A percentile compares a stretch with the other conserved stretches of the same genome.
phyloP scores from a whole-genome alignment of 1,140 invertebrate genomes.

The Platorchestia sp. region DNA sequence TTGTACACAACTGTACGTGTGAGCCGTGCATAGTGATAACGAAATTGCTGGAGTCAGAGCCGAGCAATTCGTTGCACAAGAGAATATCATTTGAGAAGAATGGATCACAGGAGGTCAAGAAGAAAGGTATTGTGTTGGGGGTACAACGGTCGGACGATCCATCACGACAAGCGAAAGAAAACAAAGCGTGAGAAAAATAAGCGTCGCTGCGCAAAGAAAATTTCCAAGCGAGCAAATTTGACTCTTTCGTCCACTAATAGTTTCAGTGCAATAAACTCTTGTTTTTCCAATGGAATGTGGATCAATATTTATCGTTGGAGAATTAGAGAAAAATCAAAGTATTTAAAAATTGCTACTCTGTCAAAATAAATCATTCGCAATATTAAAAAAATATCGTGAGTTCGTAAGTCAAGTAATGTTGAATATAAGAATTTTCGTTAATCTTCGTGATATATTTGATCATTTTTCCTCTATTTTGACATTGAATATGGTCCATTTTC shows the following conservation, averaged over 20 bases:
- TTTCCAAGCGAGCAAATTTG: background rate
- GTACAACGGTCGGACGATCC: background rate
- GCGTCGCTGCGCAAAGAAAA: background rate
- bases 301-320: background rate
- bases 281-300: background rate
- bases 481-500: background rate
- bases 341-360: background rate
- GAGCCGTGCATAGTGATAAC: background rate
- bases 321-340: background rate
- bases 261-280: background rate
- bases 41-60: background rate
- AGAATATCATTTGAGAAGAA: background rate
- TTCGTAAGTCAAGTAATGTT: no score
- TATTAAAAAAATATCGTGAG: no score
- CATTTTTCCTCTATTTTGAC: background rate
- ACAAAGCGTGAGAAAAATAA: constrained; percentile 41
- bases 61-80: background rate
- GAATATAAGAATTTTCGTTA: no score
- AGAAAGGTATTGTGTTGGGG: background rate
- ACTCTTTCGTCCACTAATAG: background rate
- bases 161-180: background rate
- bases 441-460: background rate
- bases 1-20: background rate
- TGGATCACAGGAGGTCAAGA: background rate
- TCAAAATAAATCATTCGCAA: background rate